phyloP scores from a whole-genome alignment of 2,113 vertebrate genomes.

The Eira barbara region DNA sequence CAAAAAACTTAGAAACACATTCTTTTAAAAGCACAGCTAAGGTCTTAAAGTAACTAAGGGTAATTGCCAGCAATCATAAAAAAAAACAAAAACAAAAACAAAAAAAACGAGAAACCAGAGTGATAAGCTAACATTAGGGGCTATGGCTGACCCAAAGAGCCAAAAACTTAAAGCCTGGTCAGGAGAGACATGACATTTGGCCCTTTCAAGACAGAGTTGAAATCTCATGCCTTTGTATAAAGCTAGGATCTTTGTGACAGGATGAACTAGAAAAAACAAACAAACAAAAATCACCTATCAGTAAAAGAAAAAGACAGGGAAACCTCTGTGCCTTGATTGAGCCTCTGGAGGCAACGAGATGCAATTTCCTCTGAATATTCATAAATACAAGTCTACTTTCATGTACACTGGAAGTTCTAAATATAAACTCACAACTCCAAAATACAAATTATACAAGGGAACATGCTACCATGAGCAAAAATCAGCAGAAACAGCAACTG shows the following conservation, averaged over 20 bases:
- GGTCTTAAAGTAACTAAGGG: neutral
- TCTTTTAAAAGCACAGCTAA: neutral
- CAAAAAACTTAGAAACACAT: neutral
- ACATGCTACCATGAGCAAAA: neutral
- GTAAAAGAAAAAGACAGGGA: slow-evolving; percentile 10
- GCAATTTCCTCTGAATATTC: neutral
- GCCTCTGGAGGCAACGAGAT: neutral
- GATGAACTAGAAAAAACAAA: neutral
- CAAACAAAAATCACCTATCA: neutral
- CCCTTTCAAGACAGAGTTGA: neutral
- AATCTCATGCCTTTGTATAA: neutral
- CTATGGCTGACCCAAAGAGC: neutral
- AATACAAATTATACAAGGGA: neutral
- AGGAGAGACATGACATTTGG: neutral
- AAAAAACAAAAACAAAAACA: neutral
- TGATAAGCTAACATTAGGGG: neutral
- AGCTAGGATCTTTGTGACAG: neutral
- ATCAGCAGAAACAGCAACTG: neutral
- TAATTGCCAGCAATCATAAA: neutral
- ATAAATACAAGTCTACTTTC: neutral
- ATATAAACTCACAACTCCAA: neutral
- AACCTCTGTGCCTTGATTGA: neutral
- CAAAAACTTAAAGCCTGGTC: neutral
- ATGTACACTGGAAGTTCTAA: neutral
- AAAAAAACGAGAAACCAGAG: neutral